Conservation (phyloP, 2,113 vertebrate species). For the Notothenia rossii region DNA sequence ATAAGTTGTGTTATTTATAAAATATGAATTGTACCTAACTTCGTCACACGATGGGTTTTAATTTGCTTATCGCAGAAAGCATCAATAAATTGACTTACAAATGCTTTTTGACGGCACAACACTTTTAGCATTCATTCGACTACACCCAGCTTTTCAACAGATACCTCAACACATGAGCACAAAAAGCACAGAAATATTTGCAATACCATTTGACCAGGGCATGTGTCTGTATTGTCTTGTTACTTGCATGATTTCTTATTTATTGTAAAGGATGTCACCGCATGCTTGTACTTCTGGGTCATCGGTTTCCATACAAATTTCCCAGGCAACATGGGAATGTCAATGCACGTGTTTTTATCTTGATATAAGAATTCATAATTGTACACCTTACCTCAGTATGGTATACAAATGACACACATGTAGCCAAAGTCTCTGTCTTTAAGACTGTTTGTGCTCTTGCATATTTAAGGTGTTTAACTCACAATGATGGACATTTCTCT, state of each 20-base stretch:
- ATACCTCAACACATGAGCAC: not conserved
- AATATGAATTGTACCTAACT: too few species aligned
- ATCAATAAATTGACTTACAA: not conserved
- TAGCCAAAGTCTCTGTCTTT: slow-evolving; percentile 27
- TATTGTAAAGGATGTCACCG: slow-evolving; percentile 43
- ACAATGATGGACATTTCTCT: not conserved
- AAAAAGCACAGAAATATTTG: not conserved
- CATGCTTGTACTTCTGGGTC: slow-evolving; percentile 58
- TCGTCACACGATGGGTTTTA: not conserved
- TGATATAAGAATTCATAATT: slow-evolving; percentile 51
- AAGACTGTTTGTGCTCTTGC: slow-evolving; percentile 12
- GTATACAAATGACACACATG: slow-evolving; percentile 18
- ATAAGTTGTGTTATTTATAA: slow-evolving; percentile 5
- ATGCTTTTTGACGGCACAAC: not conserved
- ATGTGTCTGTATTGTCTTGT: slow-evolving; percentile 39
- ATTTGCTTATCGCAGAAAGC: not conserved
- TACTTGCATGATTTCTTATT: slow-evolving; percentile 61
- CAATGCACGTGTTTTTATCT: slow-evolving; percentile 46
- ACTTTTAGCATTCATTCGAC: not conserved
- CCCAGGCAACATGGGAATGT: slow-evolving; percentile 36
- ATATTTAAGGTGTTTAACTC: slow-evolving; percentile 15
- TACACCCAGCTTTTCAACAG: not conserved
- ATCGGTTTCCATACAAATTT: not conserved
- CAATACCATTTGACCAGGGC: slow-evolving; percentile 10
- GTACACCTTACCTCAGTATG: slow-evolving; percentile 27